phyloP scores from a whole-genome alignment of 1,140 invertebrate species.

The Venturia canescens region DNA sequence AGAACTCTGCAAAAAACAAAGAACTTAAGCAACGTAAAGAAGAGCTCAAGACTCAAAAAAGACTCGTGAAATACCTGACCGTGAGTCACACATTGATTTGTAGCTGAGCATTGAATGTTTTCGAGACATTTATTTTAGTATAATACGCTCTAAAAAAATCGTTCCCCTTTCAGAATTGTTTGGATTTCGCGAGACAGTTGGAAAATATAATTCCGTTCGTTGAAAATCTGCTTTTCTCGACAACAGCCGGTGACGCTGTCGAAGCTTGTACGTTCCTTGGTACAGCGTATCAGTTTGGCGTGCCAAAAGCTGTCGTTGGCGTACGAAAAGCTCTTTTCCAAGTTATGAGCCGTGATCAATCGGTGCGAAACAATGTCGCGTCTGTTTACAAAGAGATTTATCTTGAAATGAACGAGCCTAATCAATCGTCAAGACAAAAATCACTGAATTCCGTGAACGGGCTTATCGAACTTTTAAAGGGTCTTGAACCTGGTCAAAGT shows the following conservation, averaged over 20 bases:
- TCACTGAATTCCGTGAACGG: constrained; percentile 61
- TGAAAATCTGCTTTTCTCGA: constrained; percentile 85
- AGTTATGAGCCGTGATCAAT: constrained; percentile 80
- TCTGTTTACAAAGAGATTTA: constrained; percentile 82
- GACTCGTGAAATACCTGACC: constrained; percentile 2
- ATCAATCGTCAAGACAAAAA: constrained; percentile 62
- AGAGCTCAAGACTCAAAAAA: background rate
- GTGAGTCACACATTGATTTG: background rate
- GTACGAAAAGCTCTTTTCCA: constrained; percentile 87
- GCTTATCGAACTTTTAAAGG: constrained; percentile 56
- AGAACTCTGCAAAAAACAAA: background rate
- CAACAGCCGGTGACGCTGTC: constrained; percentile 85
- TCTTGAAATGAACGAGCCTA: constrained; percentile 65
- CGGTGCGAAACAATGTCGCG: constrained; percentile 79
- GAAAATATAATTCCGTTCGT: constrained; percentile 84
- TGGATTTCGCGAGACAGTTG: constrained; percentile 82
- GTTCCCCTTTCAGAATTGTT: constrained; percentile 79
- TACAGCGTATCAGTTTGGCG: constrained; percentile 86
- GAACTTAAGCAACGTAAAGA: constrained; percentile 3
- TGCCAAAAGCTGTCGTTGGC: constrained; percentile 83
- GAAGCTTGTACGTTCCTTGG: constrained; percentile 93
- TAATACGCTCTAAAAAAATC: constrained; percentile 54
- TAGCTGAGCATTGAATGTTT: background rate
- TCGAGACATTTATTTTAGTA: background rate
- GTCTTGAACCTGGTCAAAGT: constrained; percentile 78